phyloP scores from a whole-genome alignment of 1,140 invertebrate genomes.

The Brachionus asplanchnoidis region DNA sequence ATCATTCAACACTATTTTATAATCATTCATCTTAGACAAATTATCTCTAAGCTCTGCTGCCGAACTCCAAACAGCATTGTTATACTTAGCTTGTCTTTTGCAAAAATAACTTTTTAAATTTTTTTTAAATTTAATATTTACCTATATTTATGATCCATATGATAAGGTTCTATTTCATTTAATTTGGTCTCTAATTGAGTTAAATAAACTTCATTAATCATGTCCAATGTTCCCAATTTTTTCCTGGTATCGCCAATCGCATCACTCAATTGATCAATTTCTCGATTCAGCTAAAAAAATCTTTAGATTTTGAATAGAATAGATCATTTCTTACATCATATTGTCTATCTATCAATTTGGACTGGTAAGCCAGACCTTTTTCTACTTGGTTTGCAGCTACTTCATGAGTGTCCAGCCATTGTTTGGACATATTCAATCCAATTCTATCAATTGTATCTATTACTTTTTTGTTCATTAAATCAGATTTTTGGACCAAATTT shows the following conservation, averaged over 20 bases:
- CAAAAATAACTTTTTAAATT: neutral
- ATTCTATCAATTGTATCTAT: slow-evolving; percentile 9
- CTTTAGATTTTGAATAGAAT: neutral
- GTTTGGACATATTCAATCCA: slow-evolving; percentile 3
- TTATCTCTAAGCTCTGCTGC: neutral
- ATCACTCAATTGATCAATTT: neutral
- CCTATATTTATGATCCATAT: slow-evolving; percentile 9
- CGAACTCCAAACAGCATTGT: neutral
- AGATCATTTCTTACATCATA: slow-evolving; percentile 30
- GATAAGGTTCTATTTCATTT: slow-evolving; percentile 20
- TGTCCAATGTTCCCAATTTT: neutral
- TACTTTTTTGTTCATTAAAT: slow-evolving; percentile 19
- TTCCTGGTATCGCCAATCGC: neutral
- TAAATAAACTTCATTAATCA: neutral
- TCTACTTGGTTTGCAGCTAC: neutral
- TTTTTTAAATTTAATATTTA: neutral
- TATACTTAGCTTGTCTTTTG: slow-evolving; percentile 7
- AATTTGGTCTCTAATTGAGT: slow-evolving; percentile 12
- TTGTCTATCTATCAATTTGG: neutral
- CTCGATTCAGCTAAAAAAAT: slow-evolving; percentile 13
- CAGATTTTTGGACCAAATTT: neutral
- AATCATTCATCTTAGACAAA: slow-evolving; percentile 27
- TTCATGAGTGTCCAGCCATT: slow-evolving; percentile 20
- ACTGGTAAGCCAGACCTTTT: slow-evolving; percentile 1
- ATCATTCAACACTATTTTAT: neutral